Evolutionary conservation across 2,113 vertebrate species (phyloP).

Genomic region (Gnathonemus echidnorhynchus): DNA sequence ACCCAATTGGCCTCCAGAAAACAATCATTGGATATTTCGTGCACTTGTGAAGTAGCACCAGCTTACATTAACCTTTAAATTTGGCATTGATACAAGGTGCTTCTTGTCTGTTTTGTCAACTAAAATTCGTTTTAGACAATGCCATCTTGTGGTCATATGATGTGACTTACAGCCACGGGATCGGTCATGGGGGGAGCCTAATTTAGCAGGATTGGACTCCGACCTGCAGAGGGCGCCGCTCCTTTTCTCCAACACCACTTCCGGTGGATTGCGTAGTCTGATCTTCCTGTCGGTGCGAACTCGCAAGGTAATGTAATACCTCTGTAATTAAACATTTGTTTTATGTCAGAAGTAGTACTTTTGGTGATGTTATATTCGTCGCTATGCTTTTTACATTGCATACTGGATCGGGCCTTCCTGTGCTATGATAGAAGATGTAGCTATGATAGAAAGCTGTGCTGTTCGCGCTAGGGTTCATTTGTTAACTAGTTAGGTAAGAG

Average conservation of each 20-base stretch:
- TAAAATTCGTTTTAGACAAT: background rate
- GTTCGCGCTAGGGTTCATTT: background rate
- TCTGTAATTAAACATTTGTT: background rate
- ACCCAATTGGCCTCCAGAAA: background rate
- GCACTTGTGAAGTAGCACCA: background rate
- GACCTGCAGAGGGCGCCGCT: background rate
- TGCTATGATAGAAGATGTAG: background rate
- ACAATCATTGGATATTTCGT: background rate
- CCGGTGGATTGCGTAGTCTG: background rate
- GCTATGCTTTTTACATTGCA: background rate
- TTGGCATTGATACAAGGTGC: background rate
- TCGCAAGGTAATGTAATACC: slow-evolving; percentile 3
- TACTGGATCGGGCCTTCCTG: background rate
- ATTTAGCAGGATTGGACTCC: background rate
- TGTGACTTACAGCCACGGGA: background rate
- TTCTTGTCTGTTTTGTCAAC: background rate
- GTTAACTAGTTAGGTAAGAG: background rate
- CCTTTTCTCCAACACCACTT: background rate
- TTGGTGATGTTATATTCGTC: background rate
- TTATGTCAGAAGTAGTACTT: background rate
- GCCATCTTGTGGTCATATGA: background rate
- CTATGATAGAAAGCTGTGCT: background rate
- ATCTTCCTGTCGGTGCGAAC: slow-evolving; percentile 18
- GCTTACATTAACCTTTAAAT: background rate
- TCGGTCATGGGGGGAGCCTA: background rate